phyloP scores from a whole-genome alignment of 2,797 vertebrate genomes.

The Phrynocephalus vlangalii region DNA sequence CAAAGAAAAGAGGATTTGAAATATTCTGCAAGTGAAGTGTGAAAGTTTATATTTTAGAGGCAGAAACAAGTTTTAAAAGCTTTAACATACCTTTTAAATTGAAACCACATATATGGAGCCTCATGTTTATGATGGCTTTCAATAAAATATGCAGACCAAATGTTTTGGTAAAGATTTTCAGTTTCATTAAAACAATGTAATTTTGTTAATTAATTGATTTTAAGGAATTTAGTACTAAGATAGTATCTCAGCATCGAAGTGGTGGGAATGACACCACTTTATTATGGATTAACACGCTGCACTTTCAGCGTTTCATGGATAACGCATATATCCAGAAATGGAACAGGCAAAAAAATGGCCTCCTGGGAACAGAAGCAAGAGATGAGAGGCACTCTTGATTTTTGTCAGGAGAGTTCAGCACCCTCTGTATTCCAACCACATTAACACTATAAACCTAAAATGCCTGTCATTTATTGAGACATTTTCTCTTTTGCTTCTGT shows the following conservation, averaged over 20 bases:
- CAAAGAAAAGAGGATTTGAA: slow-evolving; percentile 46
- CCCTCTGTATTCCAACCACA: background rate
- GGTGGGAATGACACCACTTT: slow-evolving; percentile 46
- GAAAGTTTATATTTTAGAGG: slow-evolving; percentile 41
- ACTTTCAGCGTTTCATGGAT: slow-evolving; percentile 54
- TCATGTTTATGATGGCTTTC: slow-evolving; percentile 34
- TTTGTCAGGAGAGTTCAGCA: no score
- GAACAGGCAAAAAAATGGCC: background rate
- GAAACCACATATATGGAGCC: slow-evolving; percentile 31
- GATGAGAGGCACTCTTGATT: background rate
- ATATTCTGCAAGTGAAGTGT: slow-evolving; percentile 51
- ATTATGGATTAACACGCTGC: slow-evolving; percentile 37
- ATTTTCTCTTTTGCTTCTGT: background rate
- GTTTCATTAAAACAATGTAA: slow-evolving; percentile 13
- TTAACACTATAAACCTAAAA: background rate
- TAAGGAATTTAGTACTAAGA: slow-evolving; percentile 10
- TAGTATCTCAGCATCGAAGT: slow-evolving; percentile 17
- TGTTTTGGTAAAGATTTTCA: slow-evolving; percentile 29
- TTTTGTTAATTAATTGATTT: background rate
- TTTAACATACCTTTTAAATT: slow-evolving; percentile 48
- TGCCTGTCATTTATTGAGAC: background rate
- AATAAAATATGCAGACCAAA: slow-evolving; percentile 32
- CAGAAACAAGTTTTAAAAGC: slow-evolving; percentile 31
- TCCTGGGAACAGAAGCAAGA: background rate
- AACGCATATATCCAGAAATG: slow-evolving; percentile 20